phyloP scores from a whole-genome alignment of 1,140 invertebrate genomes.

The Anastatus disparis region DNA sequence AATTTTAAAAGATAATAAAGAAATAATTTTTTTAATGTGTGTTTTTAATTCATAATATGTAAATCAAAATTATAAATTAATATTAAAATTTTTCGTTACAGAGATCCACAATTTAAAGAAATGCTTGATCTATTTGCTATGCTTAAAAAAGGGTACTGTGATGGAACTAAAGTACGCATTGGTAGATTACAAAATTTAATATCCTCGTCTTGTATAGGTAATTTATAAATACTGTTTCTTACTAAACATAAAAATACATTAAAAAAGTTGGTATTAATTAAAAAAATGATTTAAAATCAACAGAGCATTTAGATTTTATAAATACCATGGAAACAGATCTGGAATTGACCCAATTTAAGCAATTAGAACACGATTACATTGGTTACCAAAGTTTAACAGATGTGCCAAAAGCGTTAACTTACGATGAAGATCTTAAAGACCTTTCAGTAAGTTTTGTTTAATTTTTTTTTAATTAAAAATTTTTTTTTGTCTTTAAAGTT shows the following conservation, averaged over 20 bases:
- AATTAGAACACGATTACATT: slow-evolving; percentile 91
- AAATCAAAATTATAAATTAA: too few relatives aligned
- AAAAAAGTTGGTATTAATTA: not conserved
- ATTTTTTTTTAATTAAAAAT: too few relatives aligned
- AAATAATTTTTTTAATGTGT: too few relatives aligned
- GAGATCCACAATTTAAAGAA: slow-evolving; percentile 96
- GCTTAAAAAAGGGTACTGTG: slow-evolving; percentile 96
- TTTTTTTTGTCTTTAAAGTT: too few relatives aligned
- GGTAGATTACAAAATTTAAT: slow-evolving; percentile 96
- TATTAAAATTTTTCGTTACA: slow-evolving; percentile 50
- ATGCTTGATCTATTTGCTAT: slow-evolving; percentile 96
- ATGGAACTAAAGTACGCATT: slow-evolving; percentile 93
- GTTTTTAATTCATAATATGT: too few relatives aligned
- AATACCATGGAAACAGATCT: slow-evolving; percentile 79
- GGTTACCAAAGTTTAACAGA: slow-evolving; percentile 97
- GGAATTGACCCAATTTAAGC: slow-evolving; percentile 82
- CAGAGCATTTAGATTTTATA: slow-evolving; percentile 96
- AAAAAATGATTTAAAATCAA: slow-evolving; percentile 49
- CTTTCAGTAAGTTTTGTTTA: slow-evolving; percentile 67
- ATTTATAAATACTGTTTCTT: too few relatives aligned
- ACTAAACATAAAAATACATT: not conserved
- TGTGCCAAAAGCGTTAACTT: slow-evolving; percentile 85
- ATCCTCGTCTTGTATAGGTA: slow-evolving; percentile 91
- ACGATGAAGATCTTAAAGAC: slow-evolving; percentile 73
- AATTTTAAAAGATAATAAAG: not conserved